A percentile compares a stretch with the other conserved stretches of the same genome.
Conservation (phyloP, 2,888 invertebrate genomes). For the Cheilosia pagana region DNA sequence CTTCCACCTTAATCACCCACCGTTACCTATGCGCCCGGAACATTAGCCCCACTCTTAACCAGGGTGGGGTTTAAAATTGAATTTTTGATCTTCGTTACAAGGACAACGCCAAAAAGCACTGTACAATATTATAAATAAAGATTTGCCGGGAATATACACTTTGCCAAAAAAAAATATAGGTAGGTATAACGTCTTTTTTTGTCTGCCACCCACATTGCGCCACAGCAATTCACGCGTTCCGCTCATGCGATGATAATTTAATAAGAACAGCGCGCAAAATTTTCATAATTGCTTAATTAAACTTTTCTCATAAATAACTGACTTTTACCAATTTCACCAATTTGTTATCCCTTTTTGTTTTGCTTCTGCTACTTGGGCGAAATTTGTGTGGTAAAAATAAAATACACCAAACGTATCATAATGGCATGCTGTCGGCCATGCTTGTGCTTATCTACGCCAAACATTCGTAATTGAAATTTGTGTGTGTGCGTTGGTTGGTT, state of each 20-base stretch:
- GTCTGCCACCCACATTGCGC: neutral
- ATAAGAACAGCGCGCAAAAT: constrained; percentile 64
- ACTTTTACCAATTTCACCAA: constrained; percentile 72
- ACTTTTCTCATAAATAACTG: constrained; percentile 74
- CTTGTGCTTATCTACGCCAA: constrained; percentile 61
- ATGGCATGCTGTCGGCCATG: constrained; percentile 27
- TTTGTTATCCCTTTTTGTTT: constrained; percentile 61
- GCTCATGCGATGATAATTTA: constrained; percentile 72
- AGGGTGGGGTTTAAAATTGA: constrained; percentile 12
- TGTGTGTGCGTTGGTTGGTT: neutral
- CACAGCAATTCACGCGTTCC: constrained; percentile 45
- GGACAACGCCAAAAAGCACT: constrained; percentile 12
- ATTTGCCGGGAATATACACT: neutral
- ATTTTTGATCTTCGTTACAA: constrained; percentile 16
- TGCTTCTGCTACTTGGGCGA: neutral
- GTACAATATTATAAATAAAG: constrained; percentile 10
- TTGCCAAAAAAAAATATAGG: constrained; percentile 12
- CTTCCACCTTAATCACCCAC: constrained; percentile 13
- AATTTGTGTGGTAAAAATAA: constrained; percentile 39
- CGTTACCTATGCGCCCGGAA: neutral
- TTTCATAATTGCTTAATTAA: constrained; percentile 75
- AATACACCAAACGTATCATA: constrained; percentile 46
- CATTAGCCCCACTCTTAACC: neutral
- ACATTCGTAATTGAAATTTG: constrained; percentile 58
- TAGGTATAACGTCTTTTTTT: neutral